A percentile compares a stretch with the other conserved stretches of the same genome.
phyloP scores from a whole-genome alignment of 2,797 vertebrate species.

The Molossus alvarezi region DNA sequence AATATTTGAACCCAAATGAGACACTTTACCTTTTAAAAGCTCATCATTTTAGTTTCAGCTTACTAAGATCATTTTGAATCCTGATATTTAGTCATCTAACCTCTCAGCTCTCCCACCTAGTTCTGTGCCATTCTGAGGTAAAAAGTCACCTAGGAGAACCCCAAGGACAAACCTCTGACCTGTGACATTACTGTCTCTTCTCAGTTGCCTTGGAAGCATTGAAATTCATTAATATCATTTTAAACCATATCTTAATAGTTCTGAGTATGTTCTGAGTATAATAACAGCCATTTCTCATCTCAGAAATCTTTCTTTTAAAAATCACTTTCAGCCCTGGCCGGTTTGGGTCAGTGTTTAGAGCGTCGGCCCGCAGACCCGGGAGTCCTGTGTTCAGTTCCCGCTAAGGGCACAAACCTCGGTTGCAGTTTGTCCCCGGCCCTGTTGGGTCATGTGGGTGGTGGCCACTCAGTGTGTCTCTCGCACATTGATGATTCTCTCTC shows the following conservation, averaged over 20 bases:
- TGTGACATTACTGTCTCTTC: neutral
- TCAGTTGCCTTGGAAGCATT: neutral
- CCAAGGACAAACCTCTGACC: neutral
- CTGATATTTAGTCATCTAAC: neutral
- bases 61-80: neutral
- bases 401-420: neutral
- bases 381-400: neutral
- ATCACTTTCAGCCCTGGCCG: neutral
- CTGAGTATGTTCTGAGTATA: neutral
- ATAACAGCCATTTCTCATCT: neutral
- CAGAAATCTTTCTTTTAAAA: neutral
- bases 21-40: neutral
- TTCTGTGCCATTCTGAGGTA: neutral
- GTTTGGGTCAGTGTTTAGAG: neutral
- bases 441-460: neutral
- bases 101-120: neutral
- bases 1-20: neutral
- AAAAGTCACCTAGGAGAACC: neutral
- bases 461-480: neutral
- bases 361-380: neutral
- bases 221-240: neutral
- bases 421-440: neutral
- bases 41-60: neutral
- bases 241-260: neutral
- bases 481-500: neutral